Conservation (phyloP, 1,140 invertebrate species). For the Bombus balteatus region DNA sequence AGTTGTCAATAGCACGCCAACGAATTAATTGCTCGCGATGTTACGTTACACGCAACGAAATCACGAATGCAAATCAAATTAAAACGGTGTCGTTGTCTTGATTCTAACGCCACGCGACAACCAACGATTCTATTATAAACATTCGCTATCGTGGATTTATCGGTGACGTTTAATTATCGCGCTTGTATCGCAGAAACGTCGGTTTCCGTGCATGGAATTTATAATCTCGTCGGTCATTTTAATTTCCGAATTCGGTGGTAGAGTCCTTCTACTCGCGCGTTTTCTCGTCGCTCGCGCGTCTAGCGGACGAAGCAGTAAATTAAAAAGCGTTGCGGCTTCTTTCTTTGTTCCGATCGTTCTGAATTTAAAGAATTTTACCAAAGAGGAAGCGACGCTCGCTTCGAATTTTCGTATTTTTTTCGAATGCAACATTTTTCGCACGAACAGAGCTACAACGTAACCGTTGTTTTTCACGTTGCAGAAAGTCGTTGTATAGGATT, state of each 20-base stretch:
- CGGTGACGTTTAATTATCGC: conserved; percentile 5
- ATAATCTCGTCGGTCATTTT: not conserved
- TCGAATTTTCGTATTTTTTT: not conserved
- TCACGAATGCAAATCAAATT: conserved; percentile 25
- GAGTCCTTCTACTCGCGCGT: no score
- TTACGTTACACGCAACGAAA: conserved; percentile 13
- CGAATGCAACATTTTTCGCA: not conserved
- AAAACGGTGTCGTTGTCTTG: not conserved
- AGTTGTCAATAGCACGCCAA: conserved; percentile 31
- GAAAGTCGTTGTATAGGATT: not conserved
- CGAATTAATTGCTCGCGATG: conserved; percentile 27
- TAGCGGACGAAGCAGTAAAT: no score
- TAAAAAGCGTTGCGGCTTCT: no score
- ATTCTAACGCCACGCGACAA: not conserved
- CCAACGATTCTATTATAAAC: not conserved
- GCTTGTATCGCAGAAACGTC: not conserved
- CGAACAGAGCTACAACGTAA: no score
- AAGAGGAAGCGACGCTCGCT: no score
- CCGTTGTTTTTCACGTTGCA: no score
- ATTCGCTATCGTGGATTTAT: not conserved
- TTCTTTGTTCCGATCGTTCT: no score
- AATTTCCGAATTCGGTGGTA: no score
- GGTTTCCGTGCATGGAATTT: not conserved
- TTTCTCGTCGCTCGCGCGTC: no score
- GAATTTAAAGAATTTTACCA: no score